phyloP scores from a whole-genome alignment of 1,140 invertebrate genomes.

The Cataglyphis hispanica region DNA sequence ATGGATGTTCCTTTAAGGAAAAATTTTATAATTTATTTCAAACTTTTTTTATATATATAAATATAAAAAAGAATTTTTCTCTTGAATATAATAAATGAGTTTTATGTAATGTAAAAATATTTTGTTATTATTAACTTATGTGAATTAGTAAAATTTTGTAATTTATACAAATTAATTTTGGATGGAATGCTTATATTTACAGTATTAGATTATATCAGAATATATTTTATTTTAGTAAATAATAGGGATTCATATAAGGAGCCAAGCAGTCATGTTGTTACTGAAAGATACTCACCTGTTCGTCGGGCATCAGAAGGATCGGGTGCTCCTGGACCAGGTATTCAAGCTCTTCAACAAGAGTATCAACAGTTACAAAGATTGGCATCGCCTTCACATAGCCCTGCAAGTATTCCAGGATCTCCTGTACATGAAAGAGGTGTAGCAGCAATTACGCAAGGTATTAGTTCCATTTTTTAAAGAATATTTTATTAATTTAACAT shows the following conservation, averaged over 20 bases:
- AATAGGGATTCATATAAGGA: constrained; percentile 85
- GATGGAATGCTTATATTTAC: background rate
- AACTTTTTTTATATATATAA: background rate
- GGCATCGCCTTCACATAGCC: constrained; percentile 86
- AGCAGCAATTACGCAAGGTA: constrained; percentile 92
- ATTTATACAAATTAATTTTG: background rate
- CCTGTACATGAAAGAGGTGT: constrained; percentile 90
- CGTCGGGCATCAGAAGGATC: constrained; percentile 94
- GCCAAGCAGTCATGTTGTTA: constrained; percentile 84
- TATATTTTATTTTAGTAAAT: constrained; percentile 74
- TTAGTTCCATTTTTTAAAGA: constrained; percentile 60
- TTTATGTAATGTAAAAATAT: constrained; percentile 7
- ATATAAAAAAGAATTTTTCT: background rate
- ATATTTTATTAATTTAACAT: constrained; percentile 19
- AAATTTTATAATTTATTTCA: too few species aligned
- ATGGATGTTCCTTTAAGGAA: too few species aligned
- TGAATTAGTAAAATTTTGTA: background rate
- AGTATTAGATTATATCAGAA: background rate
- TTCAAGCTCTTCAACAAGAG: constrained; percentile 90
- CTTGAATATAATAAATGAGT: background rate
- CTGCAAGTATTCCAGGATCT: constrained; percentile 88
- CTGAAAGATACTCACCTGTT: constrained; percentile 95
- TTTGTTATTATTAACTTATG: background rate
- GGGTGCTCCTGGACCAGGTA: constrained; percentile 87
- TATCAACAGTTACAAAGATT: constrained; percentile 90